Conservation (phyloP, 2,797 vertebrate species). For the Chelmon rostratus region DNA sequence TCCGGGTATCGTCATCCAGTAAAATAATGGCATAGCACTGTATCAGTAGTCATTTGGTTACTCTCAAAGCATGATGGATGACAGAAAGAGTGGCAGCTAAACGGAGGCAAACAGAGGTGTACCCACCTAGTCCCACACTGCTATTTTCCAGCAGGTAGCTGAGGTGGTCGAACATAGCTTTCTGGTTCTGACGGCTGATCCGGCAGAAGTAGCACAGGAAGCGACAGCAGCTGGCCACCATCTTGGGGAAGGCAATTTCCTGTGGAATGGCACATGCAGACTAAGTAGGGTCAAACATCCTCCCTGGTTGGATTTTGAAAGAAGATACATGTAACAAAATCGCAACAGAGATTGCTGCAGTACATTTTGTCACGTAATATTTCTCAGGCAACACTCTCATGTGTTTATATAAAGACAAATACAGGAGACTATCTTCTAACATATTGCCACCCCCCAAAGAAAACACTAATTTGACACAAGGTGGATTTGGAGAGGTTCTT, state of each 20-base stretch:
- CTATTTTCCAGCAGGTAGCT: constrained; percentile 98
- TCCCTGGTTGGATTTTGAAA: constrained; percentile 2
- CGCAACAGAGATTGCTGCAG: too few relatives aligned
- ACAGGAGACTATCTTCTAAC: not conserved
- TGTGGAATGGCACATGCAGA: constrained; percentile 68
- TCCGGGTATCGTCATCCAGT: not conserved
- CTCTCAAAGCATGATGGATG: not conserved
- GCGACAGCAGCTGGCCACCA: constrained; percentile 99
- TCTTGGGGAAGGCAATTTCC: constrained; percentile 98
- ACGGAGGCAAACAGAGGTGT: not conserved
- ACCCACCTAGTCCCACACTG: constrained; percentile 95
- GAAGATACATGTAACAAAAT: not conserved
- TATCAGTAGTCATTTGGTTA: not conserved
- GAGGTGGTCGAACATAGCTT: constrained; percentile 99
- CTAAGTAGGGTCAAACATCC: constrained; percentile 1
- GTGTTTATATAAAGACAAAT: not conserved
- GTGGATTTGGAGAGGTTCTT: constrained; percentile 7
- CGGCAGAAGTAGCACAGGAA: constrained; percentile 99
- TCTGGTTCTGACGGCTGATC: constrained; percentile 99
- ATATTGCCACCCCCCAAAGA: constrained; percentile 4
- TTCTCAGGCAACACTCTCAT: not conserved
- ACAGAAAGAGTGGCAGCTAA: not conserved
- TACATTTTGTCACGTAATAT: not conserved
- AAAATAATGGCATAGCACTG: not conserved
- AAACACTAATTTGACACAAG: not conserved